These are phyloP conservation scores for Tetrax tetrax DNA, from an alignment of 2,113 vertebrate species.

Conservation along the genomic window DNA sequence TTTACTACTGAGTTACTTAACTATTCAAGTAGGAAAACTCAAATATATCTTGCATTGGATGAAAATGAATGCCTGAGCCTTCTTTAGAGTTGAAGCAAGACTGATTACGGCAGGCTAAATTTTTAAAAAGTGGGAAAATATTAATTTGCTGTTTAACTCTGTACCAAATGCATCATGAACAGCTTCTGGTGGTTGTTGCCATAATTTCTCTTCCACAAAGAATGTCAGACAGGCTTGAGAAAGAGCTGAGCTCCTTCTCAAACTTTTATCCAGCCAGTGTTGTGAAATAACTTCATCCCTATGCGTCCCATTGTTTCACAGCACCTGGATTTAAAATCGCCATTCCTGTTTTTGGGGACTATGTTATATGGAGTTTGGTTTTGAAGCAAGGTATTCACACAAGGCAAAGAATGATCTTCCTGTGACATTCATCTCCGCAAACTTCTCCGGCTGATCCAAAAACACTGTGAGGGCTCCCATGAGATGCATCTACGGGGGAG, in stretches of 20 bases:
- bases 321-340: neutral
- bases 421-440: neutral
- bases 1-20: slow-evolving; percentile 38
- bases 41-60: neutral
- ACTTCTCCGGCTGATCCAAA: neutral
- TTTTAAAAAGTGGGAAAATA: neutral
- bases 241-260: neutral
- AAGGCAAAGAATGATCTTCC: neutral
- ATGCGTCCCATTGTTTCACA: rapidly evolving
- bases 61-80: neutral
- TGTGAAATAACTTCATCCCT: neutral
- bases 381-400: rapidly evolving
- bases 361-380: neutral
- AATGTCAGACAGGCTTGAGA: neutral
- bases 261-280: neutral
- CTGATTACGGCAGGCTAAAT: neutral
- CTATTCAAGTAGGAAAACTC: slow-evolving; percentile 12
- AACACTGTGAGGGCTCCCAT: rapidly evolving
- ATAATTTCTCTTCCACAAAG: neutral
- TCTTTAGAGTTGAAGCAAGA: neutral
- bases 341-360: neutral
- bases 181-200: neutral
- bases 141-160: neutral
- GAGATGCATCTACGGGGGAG: neutral
- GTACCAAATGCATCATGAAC: neutral